Conservation (phyloP, 2,797 vertebrate species). For the Manis pentadactyla region DNA sequence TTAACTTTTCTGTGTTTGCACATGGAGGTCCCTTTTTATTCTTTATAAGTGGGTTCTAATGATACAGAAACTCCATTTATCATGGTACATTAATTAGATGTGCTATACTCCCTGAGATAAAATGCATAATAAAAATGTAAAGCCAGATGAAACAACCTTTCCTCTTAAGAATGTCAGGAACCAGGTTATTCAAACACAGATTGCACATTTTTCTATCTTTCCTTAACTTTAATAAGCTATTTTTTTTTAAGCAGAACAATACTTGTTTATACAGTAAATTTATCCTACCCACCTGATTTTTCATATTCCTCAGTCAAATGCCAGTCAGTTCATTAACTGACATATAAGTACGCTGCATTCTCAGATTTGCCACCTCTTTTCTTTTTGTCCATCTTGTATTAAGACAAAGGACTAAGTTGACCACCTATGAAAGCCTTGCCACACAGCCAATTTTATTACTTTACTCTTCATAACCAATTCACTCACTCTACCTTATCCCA, state of each 20-base stretch:
- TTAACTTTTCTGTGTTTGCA: constrained; percentile 77
- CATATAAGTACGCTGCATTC: background rate
- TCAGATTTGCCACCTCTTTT: background rate
- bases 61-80: constrained; percentile 79
- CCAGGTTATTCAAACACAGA: constrained; percentile 66
- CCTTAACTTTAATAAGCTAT: constrained; percentile 50
- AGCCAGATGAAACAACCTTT: constrained; percentile 72
- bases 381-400: background rate
- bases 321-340: background rate
- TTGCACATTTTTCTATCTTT: constrained; percentile 22
- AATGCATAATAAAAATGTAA: constrained; percentile 77
- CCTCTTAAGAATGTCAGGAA: constrained; percentile 69
- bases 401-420: background rate
- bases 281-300: constrained; percentile 9
- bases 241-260: constrained; percentile 46
- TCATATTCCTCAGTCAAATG: background rate
- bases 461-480: background rate
- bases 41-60: constrained; percentile 76
- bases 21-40: constrained; percentile 73
- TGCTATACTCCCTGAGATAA: constrained; percentile 72
- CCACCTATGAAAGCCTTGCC: background rate
- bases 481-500: background rate
- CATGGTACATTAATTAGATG: constrained; percentile 80
- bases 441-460: background rate
- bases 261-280: background rate